Evolutionary conservation across 37 sponge, comb jelly and placozoan genomes (phyloP), one percentile per base, ranked within the genome.

Genomic region (Oopsacas minuta): DNA sequence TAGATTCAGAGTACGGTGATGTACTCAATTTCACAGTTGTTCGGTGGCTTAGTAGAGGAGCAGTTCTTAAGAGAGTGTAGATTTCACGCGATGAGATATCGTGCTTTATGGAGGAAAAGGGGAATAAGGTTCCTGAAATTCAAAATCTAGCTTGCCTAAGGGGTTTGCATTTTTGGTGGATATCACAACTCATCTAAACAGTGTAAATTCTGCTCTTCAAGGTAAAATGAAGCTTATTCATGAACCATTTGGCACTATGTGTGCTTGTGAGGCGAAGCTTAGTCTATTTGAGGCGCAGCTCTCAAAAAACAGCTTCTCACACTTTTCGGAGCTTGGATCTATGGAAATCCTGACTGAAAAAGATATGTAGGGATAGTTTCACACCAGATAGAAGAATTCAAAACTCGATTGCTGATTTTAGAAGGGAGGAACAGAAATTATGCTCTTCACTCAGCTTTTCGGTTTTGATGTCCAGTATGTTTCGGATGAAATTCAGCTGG

Each of bases 201-300:
- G 8, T 42, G 12, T 42, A 61, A 61, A 61, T n/a, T 61, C 28
- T 10, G 22, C 75, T 32, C 75, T 61, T 12, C 75, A 61, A 12
- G 75, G 75, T 20, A 61, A 61, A 61, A 61, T 20, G 17, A 61
- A 61, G 75, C 75, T 61, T 5, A 61, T 61, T n/a, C 75, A 61
- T 61, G 20, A 61, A 10, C 75, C 28, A 32, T 42, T 17, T 42
- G 49, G 12, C 49, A 42, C 49, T 17, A 42, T 42, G 8, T 15
- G 49, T 17, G 15, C 12, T 42, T 42, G 8, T 42, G 49, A 42
- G 15, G 15, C 49, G 49, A 42, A 42, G 15, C 49, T 42, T 15
- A 15, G 12, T 42, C 49, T 42, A 42, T 42, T 61, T 61, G 22
- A 61, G 75, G 17, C 22, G 75, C 28, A 61, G 75, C 75, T 61